phyloP scores from a whole-genome alignment of 2,888 invertebrate species.

The Trichacis sp. region DNA sequence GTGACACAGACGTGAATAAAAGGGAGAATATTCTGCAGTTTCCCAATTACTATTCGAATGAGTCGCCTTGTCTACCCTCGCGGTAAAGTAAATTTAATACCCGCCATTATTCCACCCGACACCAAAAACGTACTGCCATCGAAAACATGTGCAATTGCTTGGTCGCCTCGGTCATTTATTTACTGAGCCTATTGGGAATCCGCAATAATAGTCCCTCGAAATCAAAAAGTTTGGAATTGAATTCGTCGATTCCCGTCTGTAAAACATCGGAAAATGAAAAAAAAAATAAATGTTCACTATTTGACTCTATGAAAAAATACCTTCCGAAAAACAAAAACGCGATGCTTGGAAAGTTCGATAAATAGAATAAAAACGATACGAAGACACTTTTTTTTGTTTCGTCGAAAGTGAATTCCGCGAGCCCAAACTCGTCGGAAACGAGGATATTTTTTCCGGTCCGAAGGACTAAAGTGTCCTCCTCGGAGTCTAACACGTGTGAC shows the following conservation, averaged over 20 bases:
- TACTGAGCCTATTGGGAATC: neutral
- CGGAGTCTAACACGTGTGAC: constrained; percentile 6
- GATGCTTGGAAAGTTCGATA: neutral
- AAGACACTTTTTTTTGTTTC: neutral
- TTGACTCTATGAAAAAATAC: neutral
- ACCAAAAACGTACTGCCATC: constrained; percentile 18
- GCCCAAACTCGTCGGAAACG: neutral
- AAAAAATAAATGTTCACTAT: neutral
- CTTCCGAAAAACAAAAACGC: neutral
- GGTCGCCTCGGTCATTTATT: neutral
- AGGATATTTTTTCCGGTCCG: neutral
- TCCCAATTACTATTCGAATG: constrained; percentile 37
- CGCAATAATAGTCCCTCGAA: neutral
- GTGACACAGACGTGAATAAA: constrained; percentile 18
- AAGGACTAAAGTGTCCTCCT: neutral
- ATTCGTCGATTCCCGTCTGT: neutral
- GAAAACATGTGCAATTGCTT: constrained; percentile 16
- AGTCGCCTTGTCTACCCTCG: constrained; percentile 29
- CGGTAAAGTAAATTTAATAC: constrained; percentile 36
- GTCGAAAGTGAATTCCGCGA: neutral
- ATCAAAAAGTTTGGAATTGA: neutral
- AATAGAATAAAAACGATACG: neutral
- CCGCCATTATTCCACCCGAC: constrained; percentile 25
- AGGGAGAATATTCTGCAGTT: constrained; percentile 38
- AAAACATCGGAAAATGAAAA: neutral